phyloP scores from a whole-genome alignment of 1,140 invertebrate species.

The Atta colombica region DNA sequence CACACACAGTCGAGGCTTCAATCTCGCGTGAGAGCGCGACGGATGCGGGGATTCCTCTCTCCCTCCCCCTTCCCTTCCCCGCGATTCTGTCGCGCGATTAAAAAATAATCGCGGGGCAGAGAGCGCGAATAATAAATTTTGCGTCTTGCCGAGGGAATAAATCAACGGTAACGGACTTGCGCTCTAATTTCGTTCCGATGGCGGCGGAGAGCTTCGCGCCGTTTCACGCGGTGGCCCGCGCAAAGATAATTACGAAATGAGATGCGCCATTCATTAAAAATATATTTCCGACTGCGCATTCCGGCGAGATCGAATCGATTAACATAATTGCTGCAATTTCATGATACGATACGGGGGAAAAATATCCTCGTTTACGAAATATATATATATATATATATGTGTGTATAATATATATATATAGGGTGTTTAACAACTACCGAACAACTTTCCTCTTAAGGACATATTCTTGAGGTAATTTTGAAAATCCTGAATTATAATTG shows the following conservation, averaged over 20 bases:
- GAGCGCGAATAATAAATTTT: conserved; percentile 60
- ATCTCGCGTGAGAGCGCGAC: conserved; percentile 16
- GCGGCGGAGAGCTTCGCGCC: conserved; percentile 1
- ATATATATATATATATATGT: neutral
- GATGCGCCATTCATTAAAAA: conserved; percentile 61
- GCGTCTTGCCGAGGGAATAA: conserved; percentile 50
- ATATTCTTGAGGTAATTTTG: no score
- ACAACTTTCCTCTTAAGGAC: no score
- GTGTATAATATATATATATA: no score
- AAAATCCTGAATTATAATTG: no score
- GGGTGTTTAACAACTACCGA: no score
- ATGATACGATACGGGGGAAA: conserved; percentile 32
- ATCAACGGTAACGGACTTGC: conserved; percentile 39
- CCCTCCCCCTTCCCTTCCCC: no score
- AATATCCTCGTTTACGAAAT: neutral
- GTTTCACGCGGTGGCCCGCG: conserved; percentile 1
- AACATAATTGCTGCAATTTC: conserved; percentile 58
- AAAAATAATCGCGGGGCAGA: conserved; percentile 53
- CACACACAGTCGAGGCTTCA: conserved; percentile 5
- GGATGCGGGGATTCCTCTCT: neutral
- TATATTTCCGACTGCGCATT: conserved; percentile 53
- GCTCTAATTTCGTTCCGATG: conserved; percentile 59
- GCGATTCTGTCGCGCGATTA: conserved; percentile 45
- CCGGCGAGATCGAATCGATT: conserved; percentile 40
- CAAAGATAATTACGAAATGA: conserved; percentile 62